Conservation (phyloP, 2,888 invertebrate genomes). For the Lasioglossum leucozonium region DNA sequence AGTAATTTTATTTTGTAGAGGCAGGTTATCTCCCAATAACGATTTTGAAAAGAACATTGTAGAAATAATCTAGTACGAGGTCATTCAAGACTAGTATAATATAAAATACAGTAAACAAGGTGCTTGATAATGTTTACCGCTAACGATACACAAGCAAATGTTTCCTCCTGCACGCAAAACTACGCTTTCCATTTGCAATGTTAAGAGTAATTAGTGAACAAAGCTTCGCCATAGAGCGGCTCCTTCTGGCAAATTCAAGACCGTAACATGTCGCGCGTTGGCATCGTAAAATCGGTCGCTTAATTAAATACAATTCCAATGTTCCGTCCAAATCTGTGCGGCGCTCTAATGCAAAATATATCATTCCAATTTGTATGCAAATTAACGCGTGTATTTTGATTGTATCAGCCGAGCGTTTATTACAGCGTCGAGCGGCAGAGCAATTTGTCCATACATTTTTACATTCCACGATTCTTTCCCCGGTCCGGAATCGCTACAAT, state of each 20-base stretch:
- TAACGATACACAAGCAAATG: too few relatives aligned
- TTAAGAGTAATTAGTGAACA: background rate
- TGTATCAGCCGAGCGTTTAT: slow-evolving; percentile 54
- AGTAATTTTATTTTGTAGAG: too few relatives aligned
- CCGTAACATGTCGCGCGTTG: background rate
- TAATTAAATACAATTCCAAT: slow-evolving; percentile 48
- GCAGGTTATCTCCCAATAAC: too few relatives aligned
- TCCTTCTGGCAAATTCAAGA: background rate
- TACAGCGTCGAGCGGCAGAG: slow-evolving; percentile 33
- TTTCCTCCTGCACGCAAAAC: background rate
- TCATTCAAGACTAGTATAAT: background rate
- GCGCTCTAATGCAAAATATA: slow-evolving; percentile 49
- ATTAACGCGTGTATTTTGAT: slow-evolving; percentile 60
- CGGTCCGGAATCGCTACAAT: slow-evolving; percentile 12
- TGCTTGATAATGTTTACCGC: background rate
- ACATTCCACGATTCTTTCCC: background rate
- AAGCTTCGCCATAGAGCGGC: background rate
- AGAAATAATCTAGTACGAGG: too few relatives aligned
- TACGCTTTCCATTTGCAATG: background rate
- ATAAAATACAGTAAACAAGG: background rate
- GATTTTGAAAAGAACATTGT: too few relatives aligned
- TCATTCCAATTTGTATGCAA: slow-evolving; percentile 59
- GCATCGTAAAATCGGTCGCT: background rate
- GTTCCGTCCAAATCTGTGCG: slow-evolving; percentile 3
- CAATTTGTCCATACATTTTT: slow-evolving; percentile 36